Evolutionary conservation across 2,113 vertebrate species (phyloP).

Genomic region (Passer montanus): DNA sequence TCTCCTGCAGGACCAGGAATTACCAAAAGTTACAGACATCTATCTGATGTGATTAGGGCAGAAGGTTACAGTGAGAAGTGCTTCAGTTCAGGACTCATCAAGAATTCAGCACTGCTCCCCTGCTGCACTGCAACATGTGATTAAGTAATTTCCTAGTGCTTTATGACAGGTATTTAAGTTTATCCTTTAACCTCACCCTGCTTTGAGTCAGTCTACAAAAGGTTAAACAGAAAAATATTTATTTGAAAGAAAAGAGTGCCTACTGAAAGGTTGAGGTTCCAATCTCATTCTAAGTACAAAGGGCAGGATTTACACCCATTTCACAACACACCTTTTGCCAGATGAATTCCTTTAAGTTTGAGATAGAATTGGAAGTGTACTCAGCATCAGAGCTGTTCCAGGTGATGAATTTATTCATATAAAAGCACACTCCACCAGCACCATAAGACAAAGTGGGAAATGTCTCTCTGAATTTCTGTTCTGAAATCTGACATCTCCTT

Average conservation of each 20-base stretch:
- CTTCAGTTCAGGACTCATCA: background rate
- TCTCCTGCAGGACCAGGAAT: background rate
- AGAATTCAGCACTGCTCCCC: background rate
- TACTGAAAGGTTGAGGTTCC: background rate
- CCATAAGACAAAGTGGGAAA: background rate
- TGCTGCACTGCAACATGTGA: background rate
- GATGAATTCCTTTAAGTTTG: background rate
- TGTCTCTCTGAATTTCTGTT: background rate
- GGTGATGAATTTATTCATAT: background rate
- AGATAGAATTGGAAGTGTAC: background rate
- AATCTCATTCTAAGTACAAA: background rate
- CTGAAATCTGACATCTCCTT: background rate
- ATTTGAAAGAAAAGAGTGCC: background rate
- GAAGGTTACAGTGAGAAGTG: background rate
- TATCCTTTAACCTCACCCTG: background rate
- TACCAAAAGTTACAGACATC: background rate
- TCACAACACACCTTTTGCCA: background rate
- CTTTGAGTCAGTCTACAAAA: background rate
- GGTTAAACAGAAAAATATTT: background rate
- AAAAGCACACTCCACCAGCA: background rate
- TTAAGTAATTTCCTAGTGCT: background rate
- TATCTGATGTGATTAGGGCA: background rate
- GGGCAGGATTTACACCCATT: background rate
- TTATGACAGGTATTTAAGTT: background rate
- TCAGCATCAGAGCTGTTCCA: background rate